These are phyloP conservation scores for Alcedo atthis DNA, from an alignment of 2,797 vertebrate genomes.

Conservation along the genomic window DNA sequence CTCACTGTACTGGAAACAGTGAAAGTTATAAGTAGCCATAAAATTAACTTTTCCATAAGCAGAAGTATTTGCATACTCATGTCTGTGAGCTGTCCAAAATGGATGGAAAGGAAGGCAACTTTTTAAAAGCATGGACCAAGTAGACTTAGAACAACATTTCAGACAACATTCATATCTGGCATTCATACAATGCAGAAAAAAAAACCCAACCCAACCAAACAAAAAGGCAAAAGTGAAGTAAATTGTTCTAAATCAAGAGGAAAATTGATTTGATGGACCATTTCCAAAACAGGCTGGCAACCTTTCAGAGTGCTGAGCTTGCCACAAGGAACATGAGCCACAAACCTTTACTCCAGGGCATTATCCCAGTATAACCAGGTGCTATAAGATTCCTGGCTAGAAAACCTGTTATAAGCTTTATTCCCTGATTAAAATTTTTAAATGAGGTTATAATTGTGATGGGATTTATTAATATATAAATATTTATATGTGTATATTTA, in stretches of 20 bases:
- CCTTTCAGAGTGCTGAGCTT: neutral
- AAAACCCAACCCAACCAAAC: too few relatives aligned
- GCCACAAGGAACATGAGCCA: neutral
- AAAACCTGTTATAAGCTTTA: neutral
- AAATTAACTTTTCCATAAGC: neutral
- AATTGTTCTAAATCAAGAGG: neutral
- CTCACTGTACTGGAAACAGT: neutral
- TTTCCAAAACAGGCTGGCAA: neutral
- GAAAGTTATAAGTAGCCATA: neutral
- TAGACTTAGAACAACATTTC: neutral
- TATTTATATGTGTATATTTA: too few relatives aligned
- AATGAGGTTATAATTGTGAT: neutral
- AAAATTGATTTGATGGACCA: neutral
- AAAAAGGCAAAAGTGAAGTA: neutral
- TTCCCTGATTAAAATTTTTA: neutral
- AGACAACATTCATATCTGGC: neutral
- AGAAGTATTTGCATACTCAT: constrained; percentile 19
- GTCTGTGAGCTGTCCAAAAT: neutral
- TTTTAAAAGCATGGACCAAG: neutral
- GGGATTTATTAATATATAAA: neutral
- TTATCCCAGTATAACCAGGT: neutral
- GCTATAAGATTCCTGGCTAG: neutral
- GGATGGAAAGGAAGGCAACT: neutral
- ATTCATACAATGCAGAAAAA: neutral
- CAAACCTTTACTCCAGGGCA: neutral